Evolutionary conservation across 1,140 invertebrate species (phyloP), one percentile per base, ranked within the genome.

Genomic region (Aphis gossypii): DNA sequence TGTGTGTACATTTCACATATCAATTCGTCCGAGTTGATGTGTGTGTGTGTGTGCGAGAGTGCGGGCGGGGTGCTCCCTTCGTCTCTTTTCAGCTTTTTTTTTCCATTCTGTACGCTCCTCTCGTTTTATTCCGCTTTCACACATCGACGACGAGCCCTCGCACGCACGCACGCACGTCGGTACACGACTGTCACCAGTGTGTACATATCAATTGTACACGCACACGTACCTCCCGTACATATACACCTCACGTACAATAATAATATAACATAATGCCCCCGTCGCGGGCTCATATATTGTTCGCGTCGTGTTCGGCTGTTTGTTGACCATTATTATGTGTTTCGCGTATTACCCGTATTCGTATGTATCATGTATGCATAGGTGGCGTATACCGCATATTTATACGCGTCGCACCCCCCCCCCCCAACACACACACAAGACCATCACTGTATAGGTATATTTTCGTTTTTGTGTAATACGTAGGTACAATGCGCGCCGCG

Each of bases 1-100:
- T n/a, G 84, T 87, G 83, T 84, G 83, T 84, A 86, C 84, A 86
- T 86, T 86, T 86, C 84, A 86, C 84, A 48, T 86, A 86, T 86
- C 86, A 48, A 87, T 87, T 87, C 86, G 86, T 87, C 30, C 86
- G 44, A 48, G 6, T 44, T 30, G 14, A 44, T 87, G 84, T 46
- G 11, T 48, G 30, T 48, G 30, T 48, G 25, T 30, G 2, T 25
- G 82, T 6, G 35, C 38, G 82, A 23, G 76, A 18, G n/a, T 20
- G 76, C 8, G 76, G 7, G 76, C 38, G 76, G 76, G 21, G 83
- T 44, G n/a, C 23, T 4, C 38, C 8, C 84, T 11, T 48, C 48
- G 48, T 48, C 48, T n/a, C 60, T 68, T 68, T 68, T 68, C 60
- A 68, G 60, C 4, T 68, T 68, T 68, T n/a, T n/a, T 21, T 46